phyloP scores from a whole-genome alignment of 2,113 vertebrate species.

The Pseudorhombus dupliciocellatus region DNA sequence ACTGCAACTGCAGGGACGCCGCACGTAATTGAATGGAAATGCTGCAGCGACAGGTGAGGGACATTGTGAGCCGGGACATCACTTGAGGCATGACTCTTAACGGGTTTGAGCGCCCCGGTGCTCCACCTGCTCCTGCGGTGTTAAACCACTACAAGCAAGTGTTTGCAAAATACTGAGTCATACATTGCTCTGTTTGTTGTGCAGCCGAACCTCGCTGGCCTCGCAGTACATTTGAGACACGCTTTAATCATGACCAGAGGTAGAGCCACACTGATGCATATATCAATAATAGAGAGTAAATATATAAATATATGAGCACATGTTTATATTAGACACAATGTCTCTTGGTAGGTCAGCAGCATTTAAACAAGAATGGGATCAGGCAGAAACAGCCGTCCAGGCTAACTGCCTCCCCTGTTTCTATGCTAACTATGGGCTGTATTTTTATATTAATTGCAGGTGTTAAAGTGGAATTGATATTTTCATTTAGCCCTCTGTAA shows the following conservation, averaged over 20 bases:
- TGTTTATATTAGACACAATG: too few relatives aligned
- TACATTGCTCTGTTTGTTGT: conserved; percentile 32
- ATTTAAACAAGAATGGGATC: too few relatives aligned
- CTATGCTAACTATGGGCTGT: not conserved
- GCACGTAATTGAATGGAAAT: conserved; percentile 59
- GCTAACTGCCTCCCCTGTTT: not conserved
- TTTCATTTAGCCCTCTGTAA: not conserved
- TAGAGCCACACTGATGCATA: too few relatives aligned
- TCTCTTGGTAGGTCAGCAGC: too few relatives aligned
- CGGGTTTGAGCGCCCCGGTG: conserved; percentile 14
- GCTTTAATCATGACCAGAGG: not conserved
- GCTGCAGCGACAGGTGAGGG: conserved; percentile 48
- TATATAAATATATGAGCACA: too few relatives aligned
- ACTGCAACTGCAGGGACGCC: conserved; percentile 27
- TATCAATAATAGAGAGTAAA: too few relatives aligned
- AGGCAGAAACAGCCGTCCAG: too few relatives aligned
- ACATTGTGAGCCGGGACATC: conserved; percentile 43
- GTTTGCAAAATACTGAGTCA: conserved; percentile 52
- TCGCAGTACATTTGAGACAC: not conserved
- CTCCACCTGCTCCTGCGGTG: conserved; percentile 43
- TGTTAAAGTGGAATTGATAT: not conserved
- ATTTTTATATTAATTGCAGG: not conserved
- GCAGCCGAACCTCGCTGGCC: not conserved
- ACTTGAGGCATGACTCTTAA: conserved; percentile 25
- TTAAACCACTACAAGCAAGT: conserved; percentile 33